Conservation (phyloP, 2,797 vertebrate genomes). For the Hyperoplus immaculatus region DNA sequence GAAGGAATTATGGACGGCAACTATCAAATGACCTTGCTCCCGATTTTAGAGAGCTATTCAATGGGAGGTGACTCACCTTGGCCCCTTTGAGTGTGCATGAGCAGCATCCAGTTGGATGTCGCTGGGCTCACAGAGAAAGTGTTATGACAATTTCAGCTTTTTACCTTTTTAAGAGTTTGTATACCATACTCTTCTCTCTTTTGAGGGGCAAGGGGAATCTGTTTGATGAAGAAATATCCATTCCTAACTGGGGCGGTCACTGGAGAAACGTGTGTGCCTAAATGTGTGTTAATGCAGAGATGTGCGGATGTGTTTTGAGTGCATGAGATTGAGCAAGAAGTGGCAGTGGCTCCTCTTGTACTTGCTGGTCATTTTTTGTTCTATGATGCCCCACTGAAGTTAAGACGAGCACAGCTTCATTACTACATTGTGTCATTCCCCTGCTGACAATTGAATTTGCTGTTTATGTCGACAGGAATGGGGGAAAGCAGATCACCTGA, state of each 20-base stretch:
- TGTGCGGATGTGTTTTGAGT: slow-evolving; percentile 18
- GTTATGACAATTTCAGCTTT: slow-evolving; percentile 63
- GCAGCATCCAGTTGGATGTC: slow-evolving; percentile 44
- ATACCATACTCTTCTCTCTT: slow-evolving; percentile 60
- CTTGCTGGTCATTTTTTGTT: slow-evolving; percentile 53
- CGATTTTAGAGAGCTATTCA: slow-evolving; percentile 54
- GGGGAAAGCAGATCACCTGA: slow-evolving; percentile 64
- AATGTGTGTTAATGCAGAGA: slow-evolving; percentile 51
- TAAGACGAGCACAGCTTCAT: slow-evolving; percentile 50
- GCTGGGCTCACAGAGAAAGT: slow-evolving; percentile 50
- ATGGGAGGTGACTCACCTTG: slow-evolving; percentile 27
- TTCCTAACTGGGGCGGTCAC: slow-evolving; percentile 86
- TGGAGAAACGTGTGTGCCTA: slow-evolving; percentile 77
- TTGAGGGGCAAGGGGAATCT: slow-evolving; percentile 66
- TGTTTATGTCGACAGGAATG: slow-evolving; percentile 58
- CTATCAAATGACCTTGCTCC: slow-evolving; percentile 41
- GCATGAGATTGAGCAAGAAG: slow-evolving; percentile 44
- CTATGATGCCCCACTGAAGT: slow-evolving; percentile 41
- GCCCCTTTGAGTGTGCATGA: slow-evolving; percentile 40
- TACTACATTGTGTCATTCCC: slow-evolving; percentile 59
- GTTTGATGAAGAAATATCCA: slow-evolving; percentile 75
- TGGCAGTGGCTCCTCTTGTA: slow-evolving; percentile 60
- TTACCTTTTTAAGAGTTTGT: slow-evolving; percentile 68
- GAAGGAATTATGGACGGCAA: slow-evolving; percentile 57
- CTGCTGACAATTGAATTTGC: slow-evolving; percentile 67